Evolutionary conservation across 2,797 vertebrate genomes (phyloP).

Genomic region (Karalla daura): DNA sequence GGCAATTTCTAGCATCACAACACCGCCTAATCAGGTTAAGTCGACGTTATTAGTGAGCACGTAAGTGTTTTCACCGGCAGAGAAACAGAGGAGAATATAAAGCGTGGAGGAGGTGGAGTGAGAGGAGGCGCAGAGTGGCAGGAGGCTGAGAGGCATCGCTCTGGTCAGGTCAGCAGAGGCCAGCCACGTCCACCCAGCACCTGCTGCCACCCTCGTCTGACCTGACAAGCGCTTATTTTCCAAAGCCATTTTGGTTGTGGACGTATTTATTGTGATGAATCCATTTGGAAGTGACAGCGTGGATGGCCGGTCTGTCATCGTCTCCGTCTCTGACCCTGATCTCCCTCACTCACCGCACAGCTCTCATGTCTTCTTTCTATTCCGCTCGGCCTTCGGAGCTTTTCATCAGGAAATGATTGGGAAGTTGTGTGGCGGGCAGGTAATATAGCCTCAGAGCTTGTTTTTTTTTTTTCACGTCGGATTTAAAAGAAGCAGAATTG

Average conservation of each 20-base stretch:
- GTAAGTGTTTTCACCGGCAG: conserved; percentile 25
- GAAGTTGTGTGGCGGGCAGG: conserved; percentile 48
- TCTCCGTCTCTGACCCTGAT: too few relatives aligned
- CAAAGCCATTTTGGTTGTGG: too few relatives aligned
- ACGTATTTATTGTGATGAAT: too few relatives aligned
- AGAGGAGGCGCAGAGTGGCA: conserved; percentile 3
- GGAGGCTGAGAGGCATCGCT: too few relatives aligned
- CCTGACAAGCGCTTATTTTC: too few relatives aligned
- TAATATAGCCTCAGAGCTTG: conserved; percentile 37
- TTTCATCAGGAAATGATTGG: conserved; percentile 53
- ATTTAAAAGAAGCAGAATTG: conserved; percentile 50
- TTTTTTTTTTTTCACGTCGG: conserved; percentile 35
- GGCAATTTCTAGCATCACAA: conserved; percentile 32
- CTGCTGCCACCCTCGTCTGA: too few relatives aligned
- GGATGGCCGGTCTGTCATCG: too few relatives aligned
- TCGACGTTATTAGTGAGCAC: conserved; percentile 21
- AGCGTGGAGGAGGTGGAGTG: conserved; percentile 5
- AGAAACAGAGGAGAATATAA: conserved; percentile 33
- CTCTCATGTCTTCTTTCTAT: conserved; percentile 15
- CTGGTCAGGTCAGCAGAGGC: too few relatives aligned
- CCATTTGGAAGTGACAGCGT: too few relatives aligned
- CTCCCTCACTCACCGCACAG: too few relatives aligned
- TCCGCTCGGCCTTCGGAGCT: conserved; percentile 37
- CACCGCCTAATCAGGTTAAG: conserved; percentile 47
- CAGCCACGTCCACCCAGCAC: too few relatives aligned